Evolutionary conservation across 2,888 invertebrate genomes (phyloP).

Genomic region (Onthophagus sagittarius): DNA sequence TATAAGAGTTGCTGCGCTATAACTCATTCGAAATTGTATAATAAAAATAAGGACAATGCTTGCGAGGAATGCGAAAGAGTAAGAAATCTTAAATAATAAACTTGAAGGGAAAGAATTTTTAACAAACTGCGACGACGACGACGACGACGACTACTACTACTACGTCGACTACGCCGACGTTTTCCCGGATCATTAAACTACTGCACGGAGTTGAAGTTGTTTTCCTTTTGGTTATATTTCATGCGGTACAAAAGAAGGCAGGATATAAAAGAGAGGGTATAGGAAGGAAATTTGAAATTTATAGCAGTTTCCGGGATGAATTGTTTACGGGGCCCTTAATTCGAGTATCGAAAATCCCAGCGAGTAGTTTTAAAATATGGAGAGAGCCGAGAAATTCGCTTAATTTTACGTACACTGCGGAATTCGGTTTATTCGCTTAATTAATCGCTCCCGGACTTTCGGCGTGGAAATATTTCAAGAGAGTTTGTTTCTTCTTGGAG

Average conservation of each 20-base stretch:
- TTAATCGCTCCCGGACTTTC: background rate
- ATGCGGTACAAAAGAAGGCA: background rate
- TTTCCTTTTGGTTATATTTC: background rate
- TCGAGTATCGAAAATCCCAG: background rate
- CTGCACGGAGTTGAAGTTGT: too few relatives aligned
- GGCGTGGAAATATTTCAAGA: background rate
- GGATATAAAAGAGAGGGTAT: background rate
- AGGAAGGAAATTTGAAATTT: background rate
- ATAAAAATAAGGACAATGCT: too few relatives aligned
- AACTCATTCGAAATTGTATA: too few relatives aligned
- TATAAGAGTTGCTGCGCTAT: too few relatives aligned
- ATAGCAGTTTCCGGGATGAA: background rate
- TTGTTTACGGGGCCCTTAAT: background rate
- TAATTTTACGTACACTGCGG: background rate
- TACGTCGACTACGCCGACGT: too few relatives aligned
- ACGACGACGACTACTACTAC: too few relatives aligned
- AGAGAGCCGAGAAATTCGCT: background rate
- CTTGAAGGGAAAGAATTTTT: too few relatives aligned
- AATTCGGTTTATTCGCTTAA: background rate
- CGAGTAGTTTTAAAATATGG: background rate
- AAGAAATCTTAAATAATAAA: too few relatives aligned
- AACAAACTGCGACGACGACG: too few relatives aligned
- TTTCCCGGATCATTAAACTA: too few relatives aligned
- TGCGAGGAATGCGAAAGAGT: too few relatives aligned
- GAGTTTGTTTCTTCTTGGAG: background rate